Conservation (phyloP, 2,888 invertebrate species). For the Elysia crispata region DNA sequence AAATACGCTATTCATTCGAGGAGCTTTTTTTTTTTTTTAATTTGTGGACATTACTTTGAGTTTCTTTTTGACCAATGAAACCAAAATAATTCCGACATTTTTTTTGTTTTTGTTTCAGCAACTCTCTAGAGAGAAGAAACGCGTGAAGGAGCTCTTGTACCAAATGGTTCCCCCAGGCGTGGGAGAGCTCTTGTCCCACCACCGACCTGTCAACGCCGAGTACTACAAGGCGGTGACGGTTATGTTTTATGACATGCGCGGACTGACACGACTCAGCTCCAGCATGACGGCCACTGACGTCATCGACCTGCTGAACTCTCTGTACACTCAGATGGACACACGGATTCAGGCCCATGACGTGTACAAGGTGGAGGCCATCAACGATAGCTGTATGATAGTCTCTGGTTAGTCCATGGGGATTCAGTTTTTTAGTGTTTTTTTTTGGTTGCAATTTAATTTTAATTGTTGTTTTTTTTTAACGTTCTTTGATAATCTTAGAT, state of each 20-base stretch:
- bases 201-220: slow-evolving; percentile 58
- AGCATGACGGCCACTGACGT: slow-evolving; percentile 59
- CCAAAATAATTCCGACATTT: no score
- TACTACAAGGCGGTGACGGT: slow-evolving; percentile 64
- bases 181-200: slow-evolving; percentile 59
- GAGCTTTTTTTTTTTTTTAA: no score
- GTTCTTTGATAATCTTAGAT: no score
- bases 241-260: slow-evolving; percentile 63
- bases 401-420: slow-evolving; percentile 63
- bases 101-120: no score
- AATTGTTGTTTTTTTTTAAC: no score
- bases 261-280: slow-evolving; percentile 57
- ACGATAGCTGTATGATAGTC: slow-evolving; percentile 66
- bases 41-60: no score
- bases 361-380: slow-evolving; percentile 67
- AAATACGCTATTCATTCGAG: no score
- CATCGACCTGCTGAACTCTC: slow-evolving; percentile 59
- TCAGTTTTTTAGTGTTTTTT: no score
- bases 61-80: no score
- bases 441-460: no score
- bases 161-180: slow-evolving; percentile 66
- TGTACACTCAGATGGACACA: slow-evolving; percentile 61
- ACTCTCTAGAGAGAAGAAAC: slow-evolving; percentile 59
- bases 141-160: slow-evolving; percentile 60
- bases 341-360: slow-evolving; percentile 59